These are phyloP conservation scores for Epizoanthus stellaris DNA, from an alignment of 92 coral and sea anemone species.

Conservation along the genomic window DNA sequence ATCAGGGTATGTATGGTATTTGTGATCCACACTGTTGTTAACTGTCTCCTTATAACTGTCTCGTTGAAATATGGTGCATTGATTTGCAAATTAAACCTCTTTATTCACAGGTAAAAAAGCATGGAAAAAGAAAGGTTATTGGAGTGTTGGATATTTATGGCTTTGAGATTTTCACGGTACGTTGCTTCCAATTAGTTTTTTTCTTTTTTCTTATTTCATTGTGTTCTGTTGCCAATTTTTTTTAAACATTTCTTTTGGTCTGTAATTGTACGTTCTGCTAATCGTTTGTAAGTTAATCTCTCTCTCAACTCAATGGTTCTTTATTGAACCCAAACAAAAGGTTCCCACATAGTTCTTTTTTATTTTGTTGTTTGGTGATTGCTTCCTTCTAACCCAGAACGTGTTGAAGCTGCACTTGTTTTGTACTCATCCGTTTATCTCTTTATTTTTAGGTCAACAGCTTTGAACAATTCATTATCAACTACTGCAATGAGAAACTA, in stretches of 20 bases:
- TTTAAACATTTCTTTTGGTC: background rate
- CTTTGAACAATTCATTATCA: slow-evolving; percentile 98
- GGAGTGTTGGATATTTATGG: slow-evolving; percentile 99
- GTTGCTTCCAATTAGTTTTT: too few species aligned
- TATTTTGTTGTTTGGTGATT: too few species aligned
- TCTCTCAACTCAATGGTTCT: too few species aligned
- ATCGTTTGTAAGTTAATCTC: background rate
- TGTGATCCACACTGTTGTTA: too few species aligned
- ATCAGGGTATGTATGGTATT: slow-evolving; percentile 70
- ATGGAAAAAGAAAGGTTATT: slow-evolving; percentile 87
- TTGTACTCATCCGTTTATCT: background rate
- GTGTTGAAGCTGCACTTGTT: too few species aligned
- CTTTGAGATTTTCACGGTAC: slow-evolving; percentile 96
- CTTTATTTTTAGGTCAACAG: slow-evolving; percentile 78
- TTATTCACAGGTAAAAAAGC: slow-evolving; percentile 77
- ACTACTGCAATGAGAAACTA: slow-evolving; percentile 98
- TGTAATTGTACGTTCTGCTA: too few species aligned
- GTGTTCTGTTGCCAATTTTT: background rate
- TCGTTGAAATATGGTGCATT: too few species aligned
- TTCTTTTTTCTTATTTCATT: background rate
- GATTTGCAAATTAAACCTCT: background rate
- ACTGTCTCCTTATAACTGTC: background rate
- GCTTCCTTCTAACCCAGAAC: too few species aligned
- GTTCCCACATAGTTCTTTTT: too few species aligned
- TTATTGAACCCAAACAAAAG: too few species aligned